Evolutionary conservation across 2,888 invertebrate species (phyloP).

Genomic region (Fissipunctia ypsillon): DNA sequence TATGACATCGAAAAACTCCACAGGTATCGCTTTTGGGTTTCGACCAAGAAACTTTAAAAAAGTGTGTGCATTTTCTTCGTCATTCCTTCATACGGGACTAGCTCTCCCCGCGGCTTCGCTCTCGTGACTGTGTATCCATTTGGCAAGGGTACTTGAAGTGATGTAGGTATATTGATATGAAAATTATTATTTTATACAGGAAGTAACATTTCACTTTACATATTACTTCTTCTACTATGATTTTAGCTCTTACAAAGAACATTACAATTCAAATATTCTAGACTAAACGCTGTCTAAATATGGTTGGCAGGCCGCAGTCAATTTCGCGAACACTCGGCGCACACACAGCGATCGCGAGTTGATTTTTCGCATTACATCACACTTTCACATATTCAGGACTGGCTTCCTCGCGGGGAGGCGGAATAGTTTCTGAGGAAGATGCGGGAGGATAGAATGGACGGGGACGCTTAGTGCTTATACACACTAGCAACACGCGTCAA

Average conservation of each 20-base stretch:
- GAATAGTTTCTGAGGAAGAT: slow-evolving; percentile 65
- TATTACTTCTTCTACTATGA: background rate
- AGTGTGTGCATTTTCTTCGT: background rate
- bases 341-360: slow-evolving; percentile 84
- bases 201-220: background rate
- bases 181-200: background rate
- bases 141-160: background rate
- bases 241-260: background rate
- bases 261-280: slow-evolving; percentile 36
- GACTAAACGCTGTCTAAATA: slow-evolving; percentile 57
- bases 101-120: background rate
- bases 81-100: background rate
- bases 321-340: slow-evolving; percentile 69
- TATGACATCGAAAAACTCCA: background rate
- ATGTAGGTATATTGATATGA: background rate
- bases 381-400: slow-evolving; percentile 81
- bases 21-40: background rate
- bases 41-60: background rate
- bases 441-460: slow-evolving; percentile 48
- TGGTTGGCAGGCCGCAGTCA: slow-evolving; percentile 69
- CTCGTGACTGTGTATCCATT: background rate
- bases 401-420: slow-evolving; percentile 64
- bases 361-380: slow-evolving; percentile 87
- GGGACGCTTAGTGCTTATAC: background rate
- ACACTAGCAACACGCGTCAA: no score